Evolutionary conservation across 1,140 invertebrate species (phyloP).

Genomic region (Apocrypta bakeri): DNA sequence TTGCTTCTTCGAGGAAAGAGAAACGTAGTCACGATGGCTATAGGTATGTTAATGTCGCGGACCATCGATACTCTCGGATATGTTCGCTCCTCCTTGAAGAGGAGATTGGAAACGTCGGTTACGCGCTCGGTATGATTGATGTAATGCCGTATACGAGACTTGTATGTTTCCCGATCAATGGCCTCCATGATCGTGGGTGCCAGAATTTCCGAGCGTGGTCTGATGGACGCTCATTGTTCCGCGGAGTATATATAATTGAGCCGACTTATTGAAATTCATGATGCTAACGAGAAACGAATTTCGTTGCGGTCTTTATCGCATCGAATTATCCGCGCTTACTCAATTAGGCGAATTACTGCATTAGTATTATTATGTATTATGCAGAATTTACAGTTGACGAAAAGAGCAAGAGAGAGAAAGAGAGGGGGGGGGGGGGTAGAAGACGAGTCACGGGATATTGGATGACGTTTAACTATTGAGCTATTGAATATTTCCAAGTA

Average conservation of each 20-base stretch:
- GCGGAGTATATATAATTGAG: neutral
- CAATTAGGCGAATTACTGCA: neutral
- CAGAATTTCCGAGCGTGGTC: constrained; percentile 24
- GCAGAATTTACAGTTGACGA: no score
- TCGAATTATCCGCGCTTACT: neutral
- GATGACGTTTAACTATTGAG: no score
- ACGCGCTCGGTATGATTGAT: constrained; percentile 1
- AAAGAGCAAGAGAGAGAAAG: no score
- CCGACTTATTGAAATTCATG: constrained; percentile 39
- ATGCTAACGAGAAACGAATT: neutral
- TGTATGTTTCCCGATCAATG: neutral
- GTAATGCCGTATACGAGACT: neutral
- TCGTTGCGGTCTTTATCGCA: neutral
- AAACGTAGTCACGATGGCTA: constrained; percentile 2
- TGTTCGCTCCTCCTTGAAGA: neutral
- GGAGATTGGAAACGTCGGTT: constrained; percentile 43
- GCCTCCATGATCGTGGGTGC: constrained; percentile 7
- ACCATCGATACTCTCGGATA: constrained; percentile 26
- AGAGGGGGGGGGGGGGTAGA: no score
- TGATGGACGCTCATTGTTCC: constrained; percentile 37
- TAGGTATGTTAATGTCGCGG: constrained; percentile 41
- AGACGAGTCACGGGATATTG: no score
- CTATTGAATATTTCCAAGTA: neutral
- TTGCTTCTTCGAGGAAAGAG: constrained; percentile 26
- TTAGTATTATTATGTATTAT: no score